Percentiles rank a stretch among this genome's conserved stretches.
These are phyloP conservation scores for Cyclina sinensis DNA, from an alignment of 1,140 invertebrate species.

Conservation along the genomic window DNA sequence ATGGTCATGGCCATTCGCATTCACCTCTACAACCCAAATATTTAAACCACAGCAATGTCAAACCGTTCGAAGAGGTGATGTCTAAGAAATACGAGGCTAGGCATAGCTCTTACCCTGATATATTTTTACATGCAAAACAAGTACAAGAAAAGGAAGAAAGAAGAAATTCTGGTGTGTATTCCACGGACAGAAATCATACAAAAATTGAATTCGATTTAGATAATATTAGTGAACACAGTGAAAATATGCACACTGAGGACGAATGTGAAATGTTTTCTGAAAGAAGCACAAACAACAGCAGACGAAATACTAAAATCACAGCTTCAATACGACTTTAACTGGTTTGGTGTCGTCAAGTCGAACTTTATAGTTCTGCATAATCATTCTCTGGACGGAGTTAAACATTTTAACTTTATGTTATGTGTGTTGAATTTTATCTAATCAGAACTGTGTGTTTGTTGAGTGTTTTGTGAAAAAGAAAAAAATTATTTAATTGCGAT, in stretches of 20 bases:
- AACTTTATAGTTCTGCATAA: too few species aligned
- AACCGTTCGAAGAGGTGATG: too few species aligned
- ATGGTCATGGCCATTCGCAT: too few species aligned
- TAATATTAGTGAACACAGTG: slow-evolving; percentile 29
- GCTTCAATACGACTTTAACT: background rate
- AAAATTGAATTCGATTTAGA: background rate
- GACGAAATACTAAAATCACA: background rate
- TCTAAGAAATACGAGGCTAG: too few species aligned
- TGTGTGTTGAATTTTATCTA: too few species aligned
- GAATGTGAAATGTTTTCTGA: background rate
- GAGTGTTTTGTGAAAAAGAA: too few species aligned
- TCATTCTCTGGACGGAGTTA: too few species aligned
- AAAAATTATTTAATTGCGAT: too few species aligned
- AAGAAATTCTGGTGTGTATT: background rate
- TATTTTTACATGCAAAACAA: background rate
- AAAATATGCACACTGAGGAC: background rate
- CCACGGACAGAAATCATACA: background rate
- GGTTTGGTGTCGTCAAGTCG: background rate
- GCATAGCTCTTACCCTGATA: background rate
- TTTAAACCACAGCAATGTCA: background rate
- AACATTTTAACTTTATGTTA: too few species aligned
- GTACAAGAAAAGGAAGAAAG: background rate
- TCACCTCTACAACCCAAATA: background rate
- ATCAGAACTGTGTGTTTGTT: too few species aligned
- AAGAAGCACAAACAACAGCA: background rate